These are phyloP conservation scores for Pedetes capensis DNA, from an alignment of 2,113 vertebrate species.

Conservation along the genomic window DNA sequence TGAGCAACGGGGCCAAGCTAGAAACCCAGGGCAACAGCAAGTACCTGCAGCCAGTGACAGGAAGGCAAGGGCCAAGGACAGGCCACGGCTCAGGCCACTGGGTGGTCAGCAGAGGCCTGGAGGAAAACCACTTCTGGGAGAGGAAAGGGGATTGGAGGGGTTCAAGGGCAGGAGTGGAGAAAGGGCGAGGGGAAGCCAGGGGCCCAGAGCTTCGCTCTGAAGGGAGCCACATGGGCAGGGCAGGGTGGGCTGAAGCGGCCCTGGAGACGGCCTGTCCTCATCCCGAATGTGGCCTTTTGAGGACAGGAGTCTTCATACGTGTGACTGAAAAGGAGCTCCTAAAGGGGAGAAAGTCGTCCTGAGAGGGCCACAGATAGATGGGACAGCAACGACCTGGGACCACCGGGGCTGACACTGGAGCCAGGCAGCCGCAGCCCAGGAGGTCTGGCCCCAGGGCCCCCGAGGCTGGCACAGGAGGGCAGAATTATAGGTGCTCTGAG, in stretches of 20 bases:
- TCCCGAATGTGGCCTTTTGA: neutral
- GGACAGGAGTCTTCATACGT: neutral
- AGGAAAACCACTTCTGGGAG: neutral
- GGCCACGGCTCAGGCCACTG: no score
- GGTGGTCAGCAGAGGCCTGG: neutral
- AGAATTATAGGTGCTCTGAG: no score
- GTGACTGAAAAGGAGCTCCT: no score
- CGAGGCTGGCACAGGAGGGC: no score
- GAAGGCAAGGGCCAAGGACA: neutral
- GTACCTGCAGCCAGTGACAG: no score
- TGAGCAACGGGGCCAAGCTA: neutral
- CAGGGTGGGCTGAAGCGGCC: neutral
- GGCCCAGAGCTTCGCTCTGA: neutral
- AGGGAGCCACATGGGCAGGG: neutral
- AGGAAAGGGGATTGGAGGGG: fast-evolving
- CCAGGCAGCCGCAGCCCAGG: neutral
- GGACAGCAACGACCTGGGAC: neutral
- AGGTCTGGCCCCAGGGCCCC: neutral
- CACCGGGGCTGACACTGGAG: neutral
- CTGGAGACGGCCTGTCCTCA: no score
- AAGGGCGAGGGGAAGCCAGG: neutral
- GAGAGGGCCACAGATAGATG: neutral
- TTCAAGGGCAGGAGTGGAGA: neutral
- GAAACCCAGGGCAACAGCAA: neutral
- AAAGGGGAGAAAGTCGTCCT: neutral